Evolutionary conservation across 2,888 invertebrate genomes (phyloP), one percentile per base, ranked within the genome.

Genomic region (Boloria euphrosyne): DNA sequence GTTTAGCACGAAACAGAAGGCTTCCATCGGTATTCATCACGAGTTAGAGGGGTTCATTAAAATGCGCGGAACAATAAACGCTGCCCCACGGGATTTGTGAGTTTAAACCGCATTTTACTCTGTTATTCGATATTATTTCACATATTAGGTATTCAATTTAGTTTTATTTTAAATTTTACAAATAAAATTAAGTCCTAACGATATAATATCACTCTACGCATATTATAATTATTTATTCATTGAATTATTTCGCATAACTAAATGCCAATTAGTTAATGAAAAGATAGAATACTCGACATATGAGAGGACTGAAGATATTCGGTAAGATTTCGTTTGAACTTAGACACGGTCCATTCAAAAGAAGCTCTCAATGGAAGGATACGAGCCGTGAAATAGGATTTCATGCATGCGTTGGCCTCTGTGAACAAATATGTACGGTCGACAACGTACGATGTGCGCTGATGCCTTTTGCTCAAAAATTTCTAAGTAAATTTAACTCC

Each of bases 351-450:
- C 85, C 84, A 89, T 90, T 89, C 87, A 87, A 88, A 89, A 89
- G 87, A 84, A 84, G 85, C 84, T 89, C 87, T 87, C 86, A 88
- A 85, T 85, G 89, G 85, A 84, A 84, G 85, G 87, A 87, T 84
- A 84, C 89, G 88, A 89, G 85, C 87, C 90, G 90, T 90, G 87
- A 90, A 92, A 91, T 88, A 89, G 87, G 88, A 91, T 91, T 91
- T 91, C 90, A 92, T 86, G 91, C 90, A 89, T 90, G 87, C 88
- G 83, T 86, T 85, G 83, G 81, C 83, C 82, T 86, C 89, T 90
- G 89, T 90, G 90, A 90, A 89, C 89, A 89, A 89, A 90, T 88
- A 87, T 86, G 85, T 83, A 65, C 65, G 65, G 88, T 87, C 89
- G 89, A 89, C 87, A 86, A 84, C 83, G 77, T 85, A 81, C 84